Evolutionary conservation across 2,797 vertebrate genomes (phyloP), one percentile per base, ranked within the genome.

Genomic region (Manis pentadactyla): DNA sequence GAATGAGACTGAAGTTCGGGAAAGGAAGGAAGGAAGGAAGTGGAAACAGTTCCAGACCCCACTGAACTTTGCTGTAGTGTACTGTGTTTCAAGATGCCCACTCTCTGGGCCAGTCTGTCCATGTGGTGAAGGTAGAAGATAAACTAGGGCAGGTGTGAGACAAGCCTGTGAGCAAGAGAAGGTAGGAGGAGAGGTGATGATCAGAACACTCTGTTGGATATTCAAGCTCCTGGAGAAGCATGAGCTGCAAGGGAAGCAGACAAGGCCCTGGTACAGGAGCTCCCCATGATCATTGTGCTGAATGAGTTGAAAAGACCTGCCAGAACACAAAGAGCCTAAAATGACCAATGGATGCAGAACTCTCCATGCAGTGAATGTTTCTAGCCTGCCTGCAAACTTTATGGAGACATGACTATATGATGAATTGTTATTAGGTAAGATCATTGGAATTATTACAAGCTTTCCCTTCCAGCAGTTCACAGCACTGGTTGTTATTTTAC

Each of bases 271-370:
- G 99, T 99, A 98, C 98, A 99, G 98, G 99, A 99, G 97, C 99
- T 99, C 64, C 98, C 99, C 21, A 98, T 98, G 34, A 99, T 99
- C 90, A 99, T 99, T 93, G 99, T 99, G 99, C 99, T 99, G 99
- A 99, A 99, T 85, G 99, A 99, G 98, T 99, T 99, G 97, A 99
- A 99, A 23, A 98, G 99, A 99, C 99, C 99, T 0, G 99, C 99
- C 84, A 98, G 99, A 46, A 95, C 99, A 95, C 99, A 99, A 97
- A 99, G 98, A 99, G 99, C 96, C 99, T 98, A 99, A 99, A 98
- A 99, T 99, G 98, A 99, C 99, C 1, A 99, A 99, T 97, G 99
- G 99, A 90, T 98, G 99, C 81, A 99, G 99, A 98, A 99, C 99
- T 77, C 99, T 99, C 0, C 99, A 99, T 99, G 98, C 19, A 14